A percentile compares a stretch with the other conserved stretches of the same genome.
Evolutionary conservation across 2,888 invertebrate species (phyloP).

Genomic region (Lasioglossum leucozonium): DNA sequence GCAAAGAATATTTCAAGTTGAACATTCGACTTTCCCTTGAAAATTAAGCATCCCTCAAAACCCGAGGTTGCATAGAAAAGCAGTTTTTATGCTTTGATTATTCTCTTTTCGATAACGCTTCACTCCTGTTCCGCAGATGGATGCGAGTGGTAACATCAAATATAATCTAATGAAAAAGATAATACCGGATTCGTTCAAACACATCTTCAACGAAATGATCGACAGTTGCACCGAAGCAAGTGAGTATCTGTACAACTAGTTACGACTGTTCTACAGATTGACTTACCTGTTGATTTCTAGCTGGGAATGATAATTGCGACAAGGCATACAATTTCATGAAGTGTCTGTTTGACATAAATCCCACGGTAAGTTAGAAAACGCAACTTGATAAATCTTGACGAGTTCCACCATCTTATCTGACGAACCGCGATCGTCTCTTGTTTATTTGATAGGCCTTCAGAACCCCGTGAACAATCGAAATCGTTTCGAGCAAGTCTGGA

Average conservation of each 20-base stretch:
- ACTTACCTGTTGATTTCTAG: conserved; percentile 60
- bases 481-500: not conserved
- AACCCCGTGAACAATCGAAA: conserved; percentile 52
- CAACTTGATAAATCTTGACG: not conserved
- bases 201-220: conserved; percentile 57
- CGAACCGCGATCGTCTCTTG: conserved; percentile 3
- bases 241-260: conserved; percentile 39
- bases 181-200: conserved; percentile 62
- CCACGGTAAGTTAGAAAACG: conserved; percentile 69
- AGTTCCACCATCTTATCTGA: not conserved
- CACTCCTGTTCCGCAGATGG: conserved; percentile 17
- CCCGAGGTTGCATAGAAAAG: not conserved
- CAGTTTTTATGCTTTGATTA: not conserved
- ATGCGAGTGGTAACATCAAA: conserved; percentile 53
- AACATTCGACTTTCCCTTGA: not conserved
- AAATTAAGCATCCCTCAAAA: not conserved
- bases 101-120: not conserved
- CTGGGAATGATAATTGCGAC: conserved; percentile 75
- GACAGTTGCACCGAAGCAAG: conserved; percentile 64
- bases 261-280: not conserved
- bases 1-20: not conserved
- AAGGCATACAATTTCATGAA: conserved; percentile 73
- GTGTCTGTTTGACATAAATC: conserved; percentile 76
- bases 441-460: conserved; percentile 66
- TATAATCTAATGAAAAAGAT: conserved; percentile 60